Conservation (phyloP, 2,797 vertebrate genomes). For the Mus caroli region DNA sequence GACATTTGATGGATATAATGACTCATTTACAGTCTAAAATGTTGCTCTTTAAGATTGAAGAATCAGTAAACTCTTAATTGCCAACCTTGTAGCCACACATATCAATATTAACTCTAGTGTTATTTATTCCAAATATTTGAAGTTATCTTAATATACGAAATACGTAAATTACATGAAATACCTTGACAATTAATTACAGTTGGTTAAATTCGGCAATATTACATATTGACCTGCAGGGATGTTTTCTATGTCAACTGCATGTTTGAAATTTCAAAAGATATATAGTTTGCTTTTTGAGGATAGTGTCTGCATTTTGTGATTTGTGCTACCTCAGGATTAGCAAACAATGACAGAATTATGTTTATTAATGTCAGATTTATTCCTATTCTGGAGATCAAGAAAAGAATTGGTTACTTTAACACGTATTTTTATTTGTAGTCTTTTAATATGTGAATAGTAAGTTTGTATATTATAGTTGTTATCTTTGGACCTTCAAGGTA, state of each 20-base stretch:
- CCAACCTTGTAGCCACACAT: not conserved
- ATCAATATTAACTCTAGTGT: not conserved
- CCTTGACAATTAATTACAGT: not conserved
- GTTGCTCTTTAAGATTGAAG: not conserved
- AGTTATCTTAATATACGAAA: not conserved
- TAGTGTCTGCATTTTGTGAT: not conserved
- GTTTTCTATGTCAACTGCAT: not conserved
- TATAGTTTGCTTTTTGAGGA: not conserved
- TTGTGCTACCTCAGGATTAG: not conserved
- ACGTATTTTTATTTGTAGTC: not conserved
- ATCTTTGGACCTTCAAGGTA: not conserved
- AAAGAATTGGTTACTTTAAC: not conserved
- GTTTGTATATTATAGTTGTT: not conserved
- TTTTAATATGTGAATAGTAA: not conserved
- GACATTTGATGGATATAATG: conserved; percentile 10
- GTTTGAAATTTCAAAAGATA: conserved; percentile 11
- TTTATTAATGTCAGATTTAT: not conserved
- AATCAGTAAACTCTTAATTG: conserved; percentile 37
- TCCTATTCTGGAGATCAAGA: not conserved
- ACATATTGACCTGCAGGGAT: not conserved
- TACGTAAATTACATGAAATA: conserved; percentile 36
- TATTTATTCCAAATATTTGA: not conserved
- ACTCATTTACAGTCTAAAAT: not conserved
- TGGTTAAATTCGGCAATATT: not conserved
- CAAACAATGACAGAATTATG: not conserved